Conservation (phyloP, 2,888 invertebrate genomes). For the Hybos culiciformis region DNA sequence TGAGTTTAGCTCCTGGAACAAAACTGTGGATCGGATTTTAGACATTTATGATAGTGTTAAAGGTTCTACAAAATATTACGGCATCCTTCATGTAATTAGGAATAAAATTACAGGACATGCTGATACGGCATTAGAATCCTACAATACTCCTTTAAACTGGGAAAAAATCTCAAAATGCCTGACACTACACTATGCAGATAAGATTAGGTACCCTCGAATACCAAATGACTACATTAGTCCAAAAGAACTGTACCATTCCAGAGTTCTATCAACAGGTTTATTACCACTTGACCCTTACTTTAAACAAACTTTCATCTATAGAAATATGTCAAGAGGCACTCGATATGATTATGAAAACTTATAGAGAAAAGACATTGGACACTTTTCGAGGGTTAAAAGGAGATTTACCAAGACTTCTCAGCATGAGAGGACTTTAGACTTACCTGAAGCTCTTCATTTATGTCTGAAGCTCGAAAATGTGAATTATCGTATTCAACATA, state of each 20-base stretch:
- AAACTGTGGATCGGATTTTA: conserved; percentile 9
- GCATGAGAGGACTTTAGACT: conserved; percentile 14
- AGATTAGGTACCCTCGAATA: conserved; percentile 15
- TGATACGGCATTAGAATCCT: conserved; percentile 10
- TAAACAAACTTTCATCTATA: conserved; percentile 8
- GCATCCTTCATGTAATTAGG: conserved; percentile 6
- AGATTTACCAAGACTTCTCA: conserved; percentile 13
- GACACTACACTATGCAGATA: conserved; percentile 10
- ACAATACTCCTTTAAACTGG: conserved; percentile 11
- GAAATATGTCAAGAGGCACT: conserved; percentile 7
- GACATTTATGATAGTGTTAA: too few species aligned
- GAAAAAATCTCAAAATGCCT: conserved; percentile 9
- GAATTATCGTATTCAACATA: background rate
- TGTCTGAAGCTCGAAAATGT: conserved; percentile 12
- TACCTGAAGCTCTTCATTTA: conserved; percentile 14
- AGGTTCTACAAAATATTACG: too few species aligned
- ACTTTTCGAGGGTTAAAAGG: conserved; percentile 11
- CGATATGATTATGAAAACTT: conserved; percentile 3
- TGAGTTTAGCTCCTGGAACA: conserved; percentile 10
- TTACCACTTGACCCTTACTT: conserved; percentile 12
- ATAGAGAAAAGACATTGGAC: conserved; percentile 8
- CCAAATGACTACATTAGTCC: conserved; percentile 12
- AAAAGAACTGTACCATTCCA: conserved; percentile 11
- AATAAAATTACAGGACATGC: conserved; percentile 12
- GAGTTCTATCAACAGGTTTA: conserved; percentile 16